Evolutionary conservation across 2,888 invertebrate genomes (phyloP), one percentile per base, ranked within the genome.

Genomic region (Watsonalla cultraria): DNA sequence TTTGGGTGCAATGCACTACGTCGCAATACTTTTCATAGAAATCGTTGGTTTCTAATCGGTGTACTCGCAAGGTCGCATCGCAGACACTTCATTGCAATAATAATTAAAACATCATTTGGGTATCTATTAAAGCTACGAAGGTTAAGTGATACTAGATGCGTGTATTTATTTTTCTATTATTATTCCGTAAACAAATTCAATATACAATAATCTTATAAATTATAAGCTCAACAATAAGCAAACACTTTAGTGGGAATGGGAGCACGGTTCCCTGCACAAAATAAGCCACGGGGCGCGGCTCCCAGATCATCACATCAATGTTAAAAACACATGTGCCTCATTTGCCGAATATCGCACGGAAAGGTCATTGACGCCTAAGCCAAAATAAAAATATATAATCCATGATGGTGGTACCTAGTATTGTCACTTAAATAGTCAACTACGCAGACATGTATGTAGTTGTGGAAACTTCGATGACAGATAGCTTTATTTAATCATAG

Each of bases 1-100:
- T 74, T 77, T 61, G 83, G 80, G 90, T 87, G 90, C 89, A 89
- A 84, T 86, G 90, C 84, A 88, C 89, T 84, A 73, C 80, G 76
- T 67, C 81, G 85, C 82, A 84, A 86, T 81, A 76, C 72, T 82
- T 83, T 83, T 87, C 86, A 85, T 86, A 89, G 87, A 90, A 88
- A 83, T 83, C 82, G 78, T 70, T 63, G 73, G 80, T 83, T 86
- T 83, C 83, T 76, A 80, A 64, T 73, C 69, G 66, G 66, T 59
- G 68, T 70, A 72, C 57, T 62, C 65, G 62, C 82, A 82, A 83
- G 82, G 83, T 78, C 78, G 69, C 57, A 66, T 59, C 66, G 58
- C 61, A 65, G 64, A 60, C 59, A 53, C 65, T 64, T 60, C 52
- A 62, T 61, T 68, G 62, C 66, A 61, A 64, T 59, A 61, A 61